phyloP scores from a whole-genome alignment of 2,888 invertebrate genomes.

The Tenthredo livida region DNA sequence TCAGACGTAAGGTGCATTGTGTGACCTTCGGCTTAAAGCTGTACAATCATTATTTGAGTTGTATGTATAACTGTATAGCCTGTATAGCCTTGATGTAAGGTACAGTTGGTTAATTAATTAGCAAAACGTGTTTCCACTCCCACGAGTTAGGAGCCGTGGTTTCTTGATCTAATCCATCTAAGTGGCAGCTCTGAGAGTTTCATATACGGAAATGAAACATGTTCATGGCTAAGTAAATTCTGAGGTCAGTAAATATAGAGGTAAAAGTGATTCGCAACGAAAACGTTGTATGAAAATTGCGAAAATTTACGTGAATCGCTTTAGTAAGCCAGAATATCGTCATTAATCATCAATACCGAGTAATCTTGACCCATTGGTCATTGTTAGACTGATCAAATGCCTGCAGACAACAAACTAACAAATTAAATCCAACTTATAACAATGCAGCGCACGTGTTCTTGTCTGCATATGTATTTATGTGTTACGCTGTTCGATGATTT shows the following conservation, averaged over 20 bases:
- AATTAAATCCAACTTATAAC: neutral
- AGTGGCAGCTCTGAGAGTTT: constrained; percentile 45
- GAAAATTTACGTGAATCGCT: neutral
- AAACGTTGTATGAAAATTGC: neutral
- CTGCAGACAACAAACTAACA: neutral
- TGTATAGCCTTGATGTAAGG: constrained; percentile 33
- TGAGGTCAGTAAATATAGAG: neutral
- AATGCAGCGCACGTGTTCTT: constrained; percentile 59
- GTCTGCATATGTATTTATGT: constrained; percentile 70
- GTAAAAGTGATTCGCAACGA: neutral
- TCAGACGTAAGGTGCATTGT: neutral
- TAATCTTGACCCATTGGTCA: neutral
- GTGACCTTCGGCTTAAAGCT: constrained; percentile 20
- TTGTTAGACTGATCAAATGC: neutral
- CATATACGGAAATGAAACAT: constrained; percentile 49
- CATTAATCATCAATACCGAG: neutral
- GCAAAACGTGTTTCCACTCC: constrained; percentile 50
- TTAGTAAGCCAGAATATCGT: neutral
- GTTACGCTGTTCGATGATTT: constrained; percentile 75
- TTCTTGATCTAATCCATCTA: constrained; percentile 48
- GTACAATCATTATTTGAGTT: constrained; percentile 28
- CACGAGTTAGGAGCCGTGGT: constrained; percentile 36
- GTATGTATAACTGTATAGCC: neutral
- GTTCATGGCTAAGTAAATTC: constrained; percentile 17
- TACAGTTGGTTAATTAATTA: constrained; percentile 50